Conservation (phyloP, 2,797 vertebrate genomes). For the Bradypodion ventrale region DNA sequence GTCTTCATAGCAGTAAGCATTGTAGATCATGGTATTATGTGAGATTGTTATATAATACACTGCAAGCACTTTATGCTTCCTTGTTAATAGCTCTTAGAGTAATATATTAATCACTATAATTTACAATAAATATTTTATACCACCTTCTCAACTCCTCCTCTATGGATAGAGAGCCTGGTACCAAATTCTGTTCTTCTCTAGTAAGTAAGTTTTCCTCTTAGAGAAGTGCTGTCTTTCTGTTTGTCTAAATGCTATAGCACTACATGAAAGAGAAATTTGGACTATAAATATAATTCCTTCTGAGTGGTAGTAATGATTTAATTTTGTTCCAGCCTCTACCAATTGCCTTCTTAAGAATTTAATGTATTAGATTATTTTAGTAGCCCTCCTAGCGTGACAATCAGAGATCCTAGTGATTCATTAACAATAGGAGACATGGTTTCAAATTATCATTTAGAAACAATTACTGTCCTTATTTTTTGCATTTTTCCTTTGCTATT, state of each 20-base stretch:
- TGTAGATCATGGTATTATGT: neutral
- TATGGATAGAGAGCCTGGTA: neutral
- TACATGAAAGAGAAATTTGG: neutral
- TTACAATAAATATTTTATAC: neutral
- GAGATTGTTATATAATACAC: neutral
- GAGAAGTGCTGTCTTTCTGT: neutral
- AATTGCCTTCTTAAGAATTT: neutral
- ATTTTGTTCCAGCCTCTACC: neutral
- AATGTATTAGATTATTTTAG: neutral
- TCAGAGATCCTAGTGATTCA: neutral
- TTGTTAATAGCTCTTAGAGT: neutral
- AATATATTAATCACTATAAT: neutral
- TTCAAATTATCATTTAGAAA: neutral
- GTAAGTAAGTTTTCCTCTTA: neutral
- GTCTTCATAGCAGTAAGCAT: neutral
- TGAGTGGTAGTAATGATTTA: neutral
- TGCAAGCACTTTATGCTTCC: neutral
- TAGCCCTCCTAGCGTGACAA: accelerated
- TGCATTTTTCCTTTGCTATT: neutral
- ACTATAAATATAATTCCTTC: neutral
- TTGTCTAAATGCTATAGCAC: accelerated
- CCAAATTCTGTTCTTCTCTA: neutral
- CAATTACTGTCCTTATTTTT: neutral
- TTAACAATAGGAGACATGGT: neutral
- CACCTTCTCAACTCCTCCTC: neutral